Evolutionary conservation across 37 sponge, comb jelly and placozoan species (phyloP).

Genomic region (Beroe forskalii): DNA sequence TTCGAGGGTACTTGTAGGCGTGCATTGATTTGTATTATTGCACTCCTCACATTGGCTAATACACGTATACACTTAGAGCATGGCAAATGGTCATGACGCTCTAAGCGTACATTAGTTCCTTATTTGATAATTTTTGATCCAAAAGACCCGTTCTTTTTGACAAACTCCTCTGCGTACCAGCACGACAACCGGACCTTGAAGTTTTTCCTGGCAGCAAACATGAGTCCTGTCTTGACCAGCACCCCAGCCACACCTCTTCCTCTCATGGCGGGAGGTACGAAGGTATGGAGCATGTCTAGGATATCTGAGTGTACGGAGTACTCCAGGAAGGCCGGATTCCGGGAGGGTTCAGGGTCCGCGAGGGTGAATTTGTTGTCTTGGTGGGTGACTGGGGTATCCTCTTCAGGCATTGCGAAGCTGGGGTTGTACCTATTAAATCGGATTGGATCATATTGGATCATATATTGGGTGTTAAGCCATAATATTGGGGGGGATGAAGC

Average conservation of each 20-base stretch:
- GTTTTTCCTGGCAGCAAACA: conserved; percentile 17
- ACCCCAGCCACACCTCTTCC: conserved; percentile 52
- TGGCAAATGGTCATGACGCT: too few species aligned
- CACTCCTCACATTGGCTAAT: too few species aligned
- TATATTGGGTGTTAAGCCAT: too few species aligned
- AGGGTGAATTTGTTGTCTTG: conserved; percentile 43
- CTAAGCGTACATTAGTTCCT: too few species aligned
- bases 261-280: conserved; percentile 63
- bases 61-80: too few species aligned
- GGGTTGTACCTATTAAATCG: too few species aligned
- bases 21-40: too few species aligned
- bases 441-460: too few species aligned
- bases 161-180: conserved; percentile 50
- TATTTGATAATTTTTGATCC: not conserved
- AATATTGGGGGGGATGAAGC: too few species aligned
- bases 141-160: conserved; percentile 43
- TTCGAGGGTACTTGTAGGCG: too few species aligned
- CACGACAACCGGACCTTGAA: conserved; percentile 9
- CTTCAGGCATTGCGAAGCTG: not conserved
- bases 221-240: conserved; percentile 5
- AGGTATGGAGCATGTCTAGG: conserved; percentile 62
- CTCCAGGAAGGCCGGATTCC: conserved; percentile 57
- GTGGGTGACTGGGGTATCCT: conserved; percentile 21
- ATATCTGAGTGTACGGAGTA: not conserved
- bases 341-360: not conserved